A percentile compares a stretch with the other conserved stretches of the same genome.
These are phyloP conservation scores for Denticeps clupeoides DNA, from an alignment of 2,797 vertebrate genomes.

Conservation along the genomic window DNA sequence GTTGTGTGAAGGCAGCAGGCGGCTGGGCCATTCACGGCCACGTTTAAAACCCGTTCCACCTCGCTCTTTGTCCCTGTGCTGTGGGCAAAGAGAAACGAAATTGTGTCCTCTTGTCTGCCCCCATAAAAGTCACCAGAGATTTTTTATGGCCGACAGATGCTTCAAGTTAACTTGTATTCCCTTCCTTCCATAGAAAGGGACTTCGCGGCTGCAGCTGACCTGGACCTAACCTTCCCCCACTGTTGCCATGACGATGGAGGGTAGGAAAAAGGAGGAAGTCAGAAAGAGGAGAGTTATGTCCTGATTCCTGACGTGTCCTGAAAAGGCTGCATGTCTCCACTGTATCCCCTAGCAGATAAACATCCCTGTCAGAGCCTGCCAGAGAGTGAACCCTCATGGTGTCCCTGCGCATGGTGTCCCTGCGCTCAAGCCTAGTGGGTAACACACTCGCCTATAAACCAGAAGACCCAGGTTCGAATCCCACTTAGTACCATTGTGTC, in stretches of 20 bases:
- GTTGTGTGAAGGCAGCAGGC: constrained; percentile 37
- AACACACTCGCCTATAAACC: too few relatives aligned
- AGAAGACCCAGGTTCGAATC: too few relatives aligned
- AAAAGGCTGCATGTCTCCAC: constrained; percentile 19
- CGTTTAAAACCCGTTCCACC: constrained; percentile 37
- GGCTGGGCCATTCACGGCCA: constrained; percentile 38
- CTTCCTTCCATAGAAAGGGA: constrained; percentile 18
- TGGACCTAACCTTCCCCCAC: constrained; percentile 49
- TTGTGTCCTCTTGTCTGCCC: constrained; percentile 47
- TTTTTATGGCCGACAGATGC: constrained; percentile 71
- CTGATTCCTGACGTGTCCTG: constrained; percentile 22
- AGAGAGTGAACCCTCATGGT: too few relatives aligned
- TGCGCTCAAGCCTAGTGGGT: too few relatives aligned
- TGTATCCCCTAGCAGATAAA: constrained; percentile 1
- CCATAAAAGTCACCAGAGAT: constrained; percentile 58
- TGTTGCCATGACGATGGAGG: constrained; percentile 51
- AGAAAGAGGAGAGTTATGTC: constrained; percentile 44
- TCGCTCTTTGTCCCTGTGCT: constrained; percentile 42
- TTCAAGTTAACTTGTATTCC: constrained; percentile 39
- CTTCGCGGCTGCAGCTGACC: constrained; percentile 46
- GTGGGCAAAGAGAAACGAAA: constrained; percentile 27
- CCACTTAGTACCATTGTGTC: too few relatives aligned
- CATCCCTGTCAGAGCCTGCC: neutral
- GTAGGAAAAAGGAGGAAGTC: constrained; percentile 51
- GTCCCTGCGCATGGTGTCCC: too few relatives aligned